Evolutionary conservation across 2,797 vertebrate genomes (phyloP), one percentile per base, ranked within the genome.

Genomic region (Poeciliopsis paucimaculata): DNA sequence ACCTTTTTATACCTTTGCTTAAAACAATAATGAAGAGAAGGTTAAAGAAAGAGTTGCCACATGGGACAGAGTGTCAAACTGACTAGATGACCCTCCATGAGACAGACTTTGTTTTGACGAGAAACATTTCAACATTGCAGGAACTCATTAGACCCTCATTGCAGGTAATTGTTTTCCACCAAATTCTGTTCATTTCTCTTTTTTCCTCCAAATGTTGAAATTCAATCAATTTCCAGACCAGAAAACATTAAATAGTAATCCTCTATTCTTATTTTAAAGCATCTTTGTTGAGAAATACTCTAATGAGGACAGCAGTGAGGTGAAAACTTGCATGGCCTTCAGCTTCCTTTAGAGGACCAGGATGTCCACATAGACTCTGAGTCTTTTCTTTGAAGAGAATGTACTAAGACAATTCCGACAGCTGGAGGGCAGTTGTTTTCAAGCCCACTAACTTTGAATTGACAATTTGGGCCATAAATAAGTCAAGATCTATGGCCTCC

Each of bases 231-330:
- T 70, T 70, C 39, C n/a, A 70, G 5, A 43, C 39, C 9, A 20
- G n/a, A 11, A 26, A 70, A 43, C 39, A 43, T 70, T 26, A 10
- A 41, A 23, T 26, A 23, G 4, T 11, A 68, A 68, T 41, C 34
- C 34, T 36, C 16, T 66, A 20, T 64, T 88, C 94, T 94, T 87
- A 93, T 88, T 93, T 90, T 91, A 89, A 87, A 87, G 83, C 80
- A 62, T 92, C 90, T 41, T 28, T 83, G 84, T 87, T 90, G 84
- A 76, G 84, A 85, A 88, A 78, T 85, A 83, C 87, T 89, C 84
- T 91, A 93, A 94, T 91, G 87, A 93, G 91, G 86, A 86, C 90
- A 90, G 86, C 88, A 82, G 86, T 75, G 55, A 91, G 62, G 84
- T 87, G 83, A 68, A 90, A 93, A 92, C 80, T 10, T 53, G 78